A percentile compares a stretch with the other conserved stretches of the same genome.
These are phyloP conservation scores for Cerceris rybyensis DNA, from an alignment of 2,888 invertebrate species.

Conservation along the genomic window DNA sequence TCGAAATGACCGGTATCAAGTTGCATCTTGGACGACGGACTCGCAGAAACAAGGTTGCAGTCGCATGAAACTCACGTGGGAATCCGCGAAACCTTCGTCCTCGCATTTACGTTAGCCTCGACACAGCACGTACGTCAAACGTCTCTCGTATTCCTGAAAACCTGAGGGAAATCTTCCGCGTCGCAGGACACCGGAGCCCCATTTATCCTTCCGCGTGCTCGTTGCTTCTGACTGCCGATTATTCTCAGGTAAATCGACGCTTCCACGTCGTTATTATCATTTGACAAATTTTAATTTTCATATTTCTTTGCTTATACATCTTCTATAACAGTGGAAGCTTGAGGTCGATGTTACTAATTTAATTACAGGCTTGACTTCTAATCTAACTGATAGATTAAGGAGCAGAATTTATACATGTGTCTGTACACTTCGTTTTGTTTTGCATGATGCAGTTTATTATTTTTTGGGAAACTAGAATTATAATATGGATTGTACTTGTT, in stretches of 20 bases:
- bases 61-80: slow-evolving; percentile 53
- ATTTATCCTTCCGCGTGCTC: slow-evolving; percentile 74
- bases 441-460: too few species aligned
- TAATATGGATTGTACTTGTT: too few species aligned
- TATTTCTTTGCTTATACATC: background rate
- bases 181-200: slow-evolving; percentile 73
- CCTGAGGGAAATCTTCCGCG: slow-evolving; percentile 79
- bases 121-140: slow-evolving; percentile 69
- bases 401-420: too few species aligned
- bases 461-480: too few species aligned
- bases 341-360: background rate
- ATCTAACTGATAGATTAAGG: too few species aligned
- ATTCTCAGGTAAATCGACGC: slow-evolving; percentile 48
- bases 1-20: slow-evolving; percentile 52
- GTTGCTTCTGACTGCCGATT: slow-evolving; percentile 41
- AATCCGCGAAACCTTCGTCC: slow-evolving; percentile 48
- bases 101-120: slow-evolving; percentile 52
- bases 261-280: slow-evolving; percentile 4
- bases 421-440: too few species aligned
- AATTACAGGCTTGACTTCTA: background rate
- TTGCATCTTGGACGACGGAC: slow-evolving; percentile 42
- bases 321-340: background rate
- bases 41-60: slow-evolving; percentile 25
- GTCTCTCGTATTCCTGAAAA: slow-evolving; percentile 74
- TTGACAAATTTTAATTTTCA: slow-evolving; percentile 20